Evolutionary conservation across 2,888 invertebrate genomes (phyloP).

Genomic region (Xestia xanthographa): DNA sequence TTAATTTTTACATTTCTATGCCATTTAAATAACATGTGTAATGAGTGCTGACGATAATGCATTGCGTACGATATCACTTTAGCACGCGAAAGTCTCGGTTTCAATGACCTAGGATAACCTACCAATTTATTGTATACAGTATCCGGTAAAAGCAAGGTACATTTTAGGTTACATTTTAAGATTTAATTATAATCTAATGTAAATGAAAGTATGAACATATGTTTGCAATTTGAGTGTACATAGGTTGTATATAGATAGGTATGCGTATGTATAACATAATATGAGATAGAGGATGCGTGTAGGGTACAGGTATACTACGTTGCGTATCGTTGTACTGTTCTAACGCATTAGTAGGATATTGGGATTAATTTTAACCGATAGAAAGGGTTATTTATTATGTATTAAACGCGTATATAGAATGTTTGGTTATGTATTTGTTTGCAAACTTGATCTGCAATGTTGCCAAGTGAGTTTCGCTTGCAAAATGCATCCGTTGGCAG

Average conservation of each 20-base stretch:
- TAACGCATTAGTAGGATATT: constrained; percentile 68
- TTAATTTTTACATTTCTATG: constrained; percentile 69
- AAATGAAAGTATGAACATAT: constrained; percentile 70
- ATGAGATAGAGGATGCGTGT: constrained; percentile 68
- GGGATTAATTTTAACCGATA: constrained; percentile 71
- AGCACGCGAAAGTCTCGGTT: constrained; percentile 81
- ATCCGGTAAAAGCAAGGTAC: constrained; percentile 77
- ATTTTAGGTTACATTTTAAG: constrained; percentile 84
- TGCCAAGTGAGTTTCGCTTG: constrained; percentile 75
- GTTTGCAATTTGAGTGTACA: constrained; percentile 65
- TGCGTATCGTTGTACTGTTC: constrained; percentile 74
- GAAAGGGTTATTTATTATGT: constrained; percentile 71
- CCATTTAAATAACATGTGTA: constrained; percentile 71
- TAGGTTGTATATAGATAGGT: constrained; percentile 57
- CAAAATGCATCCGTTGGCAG: constrained; percentile 76
- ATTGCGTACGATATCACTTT: constrained; percentile 76
- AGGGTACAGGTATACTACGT: constrained; percentile 71
- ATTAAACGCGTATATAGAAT: constrained; percentile 68
- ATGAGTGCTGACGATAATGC: constrained; percentile 77
- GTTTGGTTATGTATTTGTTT: constrained; percentile 79
- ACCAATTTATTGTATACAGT: constrained; percentile 73
- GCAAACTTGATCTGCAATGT: constrained; percentile 77
- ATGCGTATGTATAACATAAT: constrained; percentile 58
- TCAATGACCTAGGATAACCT: constrained; percentile 88
- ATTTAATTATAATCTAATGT: constrained; percentile 68